A percentile compares a stretch with the other conserved stretches of the same genome.
Evolutionary conservation across 1,140 invertebrate species (phyloP).

Genomic region (Capitella teleta): DNA sequence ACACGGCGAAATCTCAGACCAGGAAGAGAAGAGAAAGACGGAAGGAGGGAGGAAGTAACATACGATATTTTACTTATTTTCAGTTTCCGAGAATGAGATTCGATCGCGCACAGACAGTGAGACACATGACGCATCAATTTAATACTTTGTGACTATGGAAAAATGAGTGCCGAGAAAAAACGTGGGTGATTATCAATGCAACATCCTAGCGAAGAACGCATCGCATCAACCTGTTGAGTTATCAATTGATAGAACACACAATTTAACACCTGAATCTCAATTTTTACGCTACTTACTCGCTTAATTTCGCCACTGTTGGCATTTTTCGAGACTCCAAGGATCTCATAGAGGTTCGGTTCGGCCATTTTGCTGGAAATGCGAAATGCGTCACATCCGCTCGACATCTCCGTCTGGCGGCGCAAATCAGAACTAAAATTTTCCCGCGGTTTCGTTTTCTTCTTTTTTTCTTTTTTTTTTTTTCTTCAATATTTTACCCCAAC

Average conservation of each 20-base stretch:
- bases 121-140: background rate
- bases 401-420: too few relatives aligned
- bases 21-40: too few relatives aligned
- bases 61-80: too few relatives aligned
- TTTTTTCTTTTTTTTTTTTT: too few relatives aligned
- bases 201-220: background rate
- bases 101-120: background rate
- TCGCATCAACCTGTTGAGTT: background rate
- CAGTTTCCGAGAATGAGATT: too few relatives aligned
- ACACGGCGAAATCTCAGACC: too few relatives aligned
- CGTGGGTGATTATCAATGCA: background rate
- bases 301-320: slow-evolving; percentile 73
- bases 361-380: too few relatives aligned
- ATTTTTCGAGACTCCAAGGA: slow-evolving; percentile 63
- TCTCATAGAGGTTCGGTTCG: slow-evolving; percentile 71
- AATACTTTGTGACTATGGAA: background rate
- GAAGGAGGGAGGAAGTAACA: too few relatives aligned
- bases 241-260: background rate
- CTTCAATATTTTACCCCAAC: too few relatives aligned
- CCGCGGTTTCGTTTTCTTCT: too few relatives aligned
- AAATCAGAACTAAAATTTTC: too few relatives aligned
- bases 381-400: too few relatives aligned
- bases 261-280: background rate
- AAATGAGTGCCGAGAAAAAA: background rate
- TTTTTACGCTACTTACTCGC: slow-evolving; percentile 53